Conservation (phyloP, 1,140 invertebrate genomes). For the Anagrus nilaparvatae region DNA sequence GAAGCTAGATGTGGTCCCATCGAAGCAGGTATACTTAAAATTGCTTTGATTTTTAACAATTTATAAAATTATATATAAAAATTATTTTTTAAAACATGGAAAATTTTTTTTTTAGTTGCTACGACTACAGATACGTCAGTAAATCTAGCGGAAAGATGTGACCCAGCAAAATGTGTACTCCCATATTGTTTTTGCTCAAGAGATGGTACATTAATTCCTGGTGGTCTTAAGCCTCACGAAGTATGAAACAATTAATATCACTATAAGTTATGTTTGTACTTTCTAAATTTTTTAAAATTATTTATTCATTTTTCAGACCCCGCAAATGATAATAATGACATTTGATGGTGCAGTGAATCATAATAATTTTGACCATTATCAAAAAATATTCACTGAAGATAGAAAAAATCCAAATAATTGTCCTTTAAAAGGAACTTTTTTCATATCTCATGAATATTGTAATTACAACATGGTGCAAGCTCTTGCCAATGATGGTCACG, state of each 20-base stretch:
- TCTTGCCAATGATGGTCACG: constrained; percentile 78
- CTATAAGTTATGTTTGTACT: too few relatives aligned
- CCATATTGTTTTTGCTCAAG: constrained; percentile 91
- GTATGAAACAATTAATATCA: constrained; percentile 37
- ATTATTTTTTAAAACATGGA: background rate
- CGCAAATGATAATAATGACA: constrained; percentile 87
- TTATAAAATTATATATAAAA: background rate
- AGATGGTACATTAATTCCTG: constrained; percentile 80
- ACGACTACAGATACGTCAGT: constrained; percentile 68
- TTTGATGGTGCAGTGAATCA: constrained; percentile 90
- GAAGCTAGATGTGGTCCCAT: constrained; percentile 85
- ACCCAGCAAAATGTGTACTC: constrained; percentile 62
- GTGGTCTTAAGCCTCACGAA: constrained; percentile 66
- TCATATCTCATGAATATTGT: constrained; percentile 89
- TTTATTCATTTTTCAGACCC: constrained; percentile 52
- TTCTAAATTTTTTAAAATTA: too few relatives aligned
- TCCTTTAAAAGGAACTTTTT: constrained; percentile 84
- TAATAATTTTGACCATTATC: constrained; percentile 84
- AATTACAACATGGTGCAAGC: constrained; percentile 89
- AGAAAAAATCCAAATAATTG: constrained; percentile 83
- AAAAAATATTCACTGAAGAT: constrained; percentile 70
- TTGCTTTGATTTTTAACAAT: background rate
- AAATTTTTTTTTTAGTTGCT: constrained; percentile 48
- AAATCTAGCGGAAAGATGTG: constrained; percentile 69
- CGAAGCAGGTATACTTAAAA: constrained; percentile 59